phyloP scores from a whole-genome alignment of 1,140 invertebrate species.

The Catajapyx aquilonaris region DNA sequence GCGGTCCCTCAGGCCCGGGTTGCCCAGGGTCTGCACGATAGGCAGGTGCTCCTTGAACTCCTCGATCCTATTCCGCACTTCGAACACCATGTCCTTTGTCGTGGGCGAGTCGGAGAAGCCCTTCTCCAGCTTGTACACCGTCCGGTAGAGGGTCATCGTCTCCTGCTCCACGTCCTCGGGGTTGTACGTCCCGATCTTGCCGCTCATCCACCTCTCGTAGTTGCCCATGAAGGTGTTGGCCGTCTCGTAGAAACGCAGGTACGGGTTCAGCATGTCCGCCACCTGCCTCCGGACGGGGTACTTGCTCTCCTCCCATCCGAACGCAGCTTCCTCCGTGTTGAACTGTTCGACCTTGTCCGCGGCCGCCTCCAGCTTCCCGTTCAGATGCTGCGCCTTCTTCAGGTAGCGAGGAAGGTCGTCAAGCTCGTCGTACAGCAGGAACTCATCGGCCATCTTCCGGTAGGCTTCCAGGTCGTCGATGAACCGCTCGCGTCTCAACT shows the following conservation, averaged over 20 bases:
- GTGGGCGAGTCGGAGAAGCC: slow-evolving; percentile 46
- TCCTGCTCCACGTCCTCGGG: slow-evolving; percentile 76
- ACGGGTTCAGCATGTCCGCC: slow-evolving; percentile 56
- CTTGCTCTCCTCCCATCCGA: slow-evolving; percentile 68
- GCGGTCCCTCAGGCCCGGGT: slow-evolving; percentile 74
- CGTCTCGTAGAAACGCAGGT: slow-evolving; percentile 71
- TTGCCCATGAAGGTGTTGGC: slow-evolving; percentile 67
- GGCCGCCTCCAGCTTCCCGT: slow-evolving; percentile 42
- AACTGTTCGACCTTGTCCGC: slow-evolving; percentile 68
- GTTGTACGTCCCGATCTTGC: slow-evolving; percentile 60
- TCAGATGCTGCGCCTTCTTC: slow-evolving; percentile 49
- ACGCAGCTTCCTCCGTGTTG: slow-evolving; percentile 78
- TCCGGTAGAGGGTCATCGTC: slow-evolving; percentile 53
- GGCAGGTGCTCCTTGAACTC: slow-evolving; percentile 78
- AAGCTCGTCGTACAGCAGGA: slow-evolving; percentile 75
- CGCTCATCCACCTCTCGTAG: slow-evolving; percentile 59
- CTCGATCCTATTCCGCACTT: slow-evolving; percentile 50
- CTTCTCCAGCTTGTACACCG: slow-evolving; percentile 74
- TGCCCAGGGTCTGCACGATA: slow-evolving; percentile 75
- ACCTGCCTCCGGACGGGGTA: slow-evolving; percentile 62
- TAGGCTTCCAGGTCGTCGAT: slow-evolving; percentile 59
- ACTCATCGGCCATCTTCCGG: slow-evolving; percentile 58
- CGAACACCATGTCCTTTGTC: slow-evolving; percentile 23
- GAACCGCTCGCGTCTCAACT: slow-evolving; percentile 39
- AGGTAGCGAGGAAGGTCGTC: slow-evolving; percentile 66